Evolutionary conservation across 2,888 invertebrate genomes (phyloP).

Genomic region (Sesia bembeciformis): DNA sequence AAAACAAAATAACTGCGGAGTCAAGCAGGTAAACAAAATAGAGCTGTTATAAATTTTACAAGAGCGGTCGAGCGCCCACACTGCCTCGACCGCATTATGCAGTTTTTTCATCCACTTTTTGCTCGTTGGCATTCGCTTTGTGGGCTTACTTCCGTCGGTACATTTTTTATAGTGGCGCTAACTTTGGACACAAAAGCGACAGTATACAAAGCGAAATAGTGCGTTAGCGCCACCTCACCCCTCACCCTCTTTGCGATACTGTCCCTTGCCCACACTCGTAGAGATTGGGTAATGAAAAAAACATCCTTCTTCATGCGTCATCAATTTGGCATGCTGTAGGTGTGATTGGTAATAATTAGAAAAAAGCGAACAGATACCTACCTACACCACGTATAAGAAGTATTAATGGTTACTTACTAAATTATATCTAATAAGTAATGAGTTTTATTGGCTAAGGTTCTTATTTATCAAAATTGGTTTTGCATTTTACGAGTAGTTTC

Average conservation of each 20-base stretch:
- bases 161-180: conserved; percentile 67
- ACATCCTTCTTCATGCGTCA: conserved; percentile 23
- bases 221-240: conserved; percentile 41
- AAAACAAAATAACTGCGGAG: conserved; percentile 54
- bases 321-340: conserved; percentile 14
- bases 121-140: conserved; percentile 65
- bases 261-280: conserved; percentile 1
- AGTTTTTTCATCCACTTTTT: conserved; percentile 61
- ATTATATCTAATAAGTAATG: no score
- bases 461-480: no score
- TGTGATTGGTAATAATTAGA: background rate
- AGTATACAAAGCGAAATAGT: conserved; percentile 30
- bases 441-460: no score
- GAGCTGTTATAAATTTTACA: conserved; percentile 73
- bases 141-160: conserved; percentile 65
- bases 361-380: no score
- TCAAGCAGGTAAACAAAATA: conserved; percentile 72
- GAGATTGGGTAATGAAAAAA: conserved; percentile 6
- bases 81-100: conserved; percentile 61
- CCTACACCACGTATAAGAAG: no score
- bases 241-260: conserved; percentile 1
- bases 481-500: no score
- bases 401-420: no score
- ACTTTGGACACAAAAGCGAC: conserved; percentile 49
- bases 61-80: conserved; percentile 53